A percentile compares a stretch with the other conserved stretches of the same genome.
Evolutionary conservation across 2,113 vertebrate species (phyloP).

Genomic region (Cariama cristata): DNA sequence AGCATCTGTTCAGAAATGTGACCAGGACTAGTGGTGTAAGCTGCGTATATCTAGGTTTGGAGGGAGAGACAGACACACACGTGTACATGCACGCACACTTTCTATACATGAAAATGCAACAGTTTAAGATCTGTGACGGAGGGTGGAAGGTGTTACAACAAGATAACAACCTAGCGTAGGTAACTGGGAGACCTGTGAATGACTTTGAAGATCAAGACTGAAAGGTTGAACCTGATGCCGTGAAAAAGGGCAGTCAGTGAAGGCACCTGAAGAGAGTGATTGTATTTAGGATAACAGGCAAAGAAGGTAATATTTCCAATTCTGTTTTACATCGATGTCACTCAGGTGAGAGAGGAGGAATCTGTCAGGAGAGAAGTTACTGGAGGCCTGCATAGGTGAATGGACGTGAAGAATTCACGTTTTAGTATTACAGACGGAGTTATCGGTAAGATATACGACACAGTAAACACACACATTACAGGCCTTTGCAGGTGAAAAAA

Average conservation of each 20-base stretch:
- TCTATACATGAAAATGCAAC: background rate
- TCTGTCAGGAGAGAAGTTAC: background rate
- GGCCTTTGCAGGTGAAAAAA: background rate
- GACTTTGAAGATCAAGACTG: background rate
- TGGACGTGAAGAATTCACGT: background rate
- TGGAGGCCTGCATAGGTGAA: background rate
- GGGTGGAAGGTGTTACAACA: background rate
- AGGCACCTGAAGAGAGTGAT: background rate
- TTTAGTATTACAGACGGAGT: background rate
- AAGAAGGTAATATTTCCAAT: background rate
- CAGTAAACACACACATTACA: background rate
- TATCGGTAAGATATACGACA: background rate
- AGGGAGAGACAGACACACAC: background rate
- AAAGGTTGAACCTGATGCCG: background rate
- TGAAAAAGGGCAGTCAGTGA: background rate
- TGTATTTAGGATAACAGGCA: background rate
- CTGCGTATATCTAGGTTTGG: background rate
- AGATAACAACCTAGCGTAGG: background rate
- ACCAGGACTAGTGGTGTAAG: background rate
- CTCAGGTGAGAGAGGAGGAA: background rate
- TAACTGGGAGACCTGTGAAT: background rate
- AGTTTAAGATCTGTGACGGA: background rate
- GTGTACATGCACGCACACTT: accelerated
- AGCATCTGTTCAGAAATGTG: background rate
- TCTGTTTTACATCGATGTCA: background rate